Evolutionary conservation across 2,797 vertebrate genomes (phyloP), one percentile per base, ranked within the genome.

Genomic region (Numenius phaeopus): DNA sequence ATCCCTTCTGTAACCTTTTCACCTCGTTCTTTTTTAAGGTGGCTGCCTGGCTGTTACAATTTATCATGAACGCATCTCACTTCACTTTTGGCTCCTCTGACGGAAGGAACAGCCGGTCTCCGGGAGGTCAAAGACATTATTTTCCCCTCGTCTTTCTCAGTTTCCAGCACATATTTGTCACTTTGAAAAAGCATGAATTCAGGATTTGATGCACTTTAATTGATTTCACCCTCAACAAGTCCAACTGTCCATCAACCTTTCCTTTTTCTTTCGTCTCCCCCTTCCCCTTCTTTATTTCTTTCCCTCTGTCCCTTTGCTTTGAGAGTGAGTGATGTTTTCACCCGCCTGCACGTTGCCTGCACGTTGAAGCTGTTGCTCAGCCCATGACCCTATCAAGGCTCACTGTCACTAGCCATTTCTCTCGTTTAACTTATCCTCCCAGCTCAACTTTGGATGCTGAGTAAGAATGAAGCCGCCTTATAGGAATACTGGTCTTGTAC

Each of bases 171-270:
- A 98, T 99, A 99, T 99, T 99, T 99, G 99, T 99, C 99, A 98
- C 98, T 99, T 99, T 98, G 98, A 98, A 98, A 98, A 98, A 98
- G 98, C 99, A 99, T 99, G 99, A 99, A 99, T 98, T 99, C 98
- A 99, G 98, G 98, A 99, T 99, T 99, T 99, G 99, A 99, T 99
- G 98, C 98, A 99, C 98, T 98, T 98, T 99, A 99, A 99, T 99
- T 99, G 99, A 99, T 99, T 99, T 98, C 98, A 98, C 98, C 98
- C 98, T 98, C 98, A 87, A 98, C 98, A 98, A 98, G 97, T 98
- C 98, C 96, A 98, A 98, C 98, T 99, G 98, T 98, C 98, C 98
- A 98, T 98, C 98, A 98, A 73, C 94, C 97, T 72, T 89, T 94
- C 87, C 81, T 92, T 94, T 92, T 93, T 88, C 96, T 79, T 96